Evolutionary conservation across 2,797 vertebrate species (phyloP).

Genomic region (Coilia nasus): DNA sequence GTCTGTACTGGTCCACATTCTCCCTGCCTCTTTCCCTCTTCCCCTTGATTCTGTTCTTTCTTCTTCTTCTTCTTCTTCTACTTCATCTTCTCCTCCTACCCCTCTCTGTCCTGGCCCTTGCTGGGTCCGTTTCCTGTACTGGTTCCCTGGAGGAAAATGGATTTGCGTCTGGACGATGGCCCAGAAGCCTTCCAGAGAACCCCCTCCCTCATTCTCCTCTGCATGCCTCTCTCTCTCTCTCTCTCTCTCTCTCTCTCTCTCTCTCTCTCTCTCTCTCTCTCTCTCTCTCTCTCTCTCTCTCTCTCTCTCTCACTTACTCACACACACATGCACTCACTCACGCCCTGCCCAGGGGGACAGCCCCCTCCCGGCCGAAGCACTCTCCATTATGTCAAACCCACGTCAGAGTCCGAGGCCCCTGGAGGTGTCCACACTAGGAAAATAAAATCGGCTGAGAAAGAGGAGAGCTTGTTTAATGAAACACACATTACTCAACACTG

Average conservation of each 20-base stretch:
- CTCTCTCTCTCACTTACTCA: background rate
- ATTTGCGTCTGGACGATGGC: constrained; percentile 30
- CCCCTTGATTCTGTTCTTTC: background rate
- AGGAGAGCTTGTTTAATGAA: constrained; percentile 62
- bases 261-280: background rate
- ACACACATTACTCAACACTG: constrained; percentile 50
- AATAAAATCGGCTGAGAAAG: constrained; percentile 41
- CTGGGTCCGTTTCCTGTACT: constrained; percentile 31
- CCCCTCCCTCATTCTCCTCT: constrained; percentile 5
- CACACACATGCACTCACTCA: background rate
- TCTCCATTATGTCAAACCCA: constrained; percentile 70
- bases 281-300: background rate
- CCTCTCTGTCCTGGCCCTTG: constrained; percentile 26
- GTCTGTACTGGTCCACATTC: background rate
- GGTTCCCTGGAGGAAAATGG: constrained; percentile 35
- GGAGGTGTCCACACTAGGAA: constrained; percentile 70
- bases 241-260: constrained; percentile 1
- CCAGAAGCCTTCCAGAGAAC: constrained; percentile 27
- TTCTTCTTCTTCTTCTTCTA: constrained; percentile 2
- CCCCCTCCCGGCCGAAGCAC: constrained; percentile 56
- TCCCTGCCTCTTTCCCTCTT: background rate
- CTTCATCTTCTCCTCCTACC: background rate
- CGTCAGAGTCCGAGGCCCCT: constrained; percentile 65
- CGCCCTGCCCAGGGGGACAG: background rate
- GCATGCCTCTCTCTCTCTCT: background rate